Evolutionary conservation across 1,140 invertebrate species (phyloP).

Genomic region (Nautilus pompilius): DNA sequence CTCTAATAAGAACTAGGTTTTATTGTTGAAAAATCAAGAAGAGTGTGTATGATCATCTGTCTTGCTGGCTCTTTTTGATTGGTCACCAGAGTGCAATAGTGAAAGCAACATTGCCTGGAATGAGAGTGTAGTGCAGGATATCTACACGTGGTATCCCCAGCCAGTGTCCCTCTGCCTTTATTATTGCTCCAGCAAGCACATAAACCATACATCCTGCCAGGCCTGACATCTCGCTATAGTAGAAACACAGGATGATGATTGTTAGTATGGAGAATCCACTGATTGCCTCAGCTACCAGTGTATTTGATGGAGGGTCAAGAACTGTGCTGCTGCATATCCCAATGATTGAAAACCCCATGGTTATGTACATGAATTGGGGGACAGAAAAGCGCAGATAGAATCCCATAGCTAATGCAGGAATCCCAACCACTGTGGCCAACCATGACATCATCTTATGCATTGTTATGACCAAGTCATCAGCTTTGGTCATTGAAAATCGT

Average conservation of each 20-base stretch:
- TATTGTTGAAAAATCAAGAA: too few relatives aligned
- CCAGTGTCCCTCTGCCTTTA: conserved; percentile 22
- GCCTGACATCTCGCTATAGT: conserved; percentile 23
- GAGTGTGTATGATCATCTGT: too few relatives aligned
- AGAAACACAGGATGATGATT: conserved; percentile 19
- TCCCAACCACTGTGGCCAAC: conserved; percentile 24
- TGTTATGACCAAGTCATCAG: conserved; percentile 12
- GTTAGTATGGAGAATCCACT: conserved; percentile 32
- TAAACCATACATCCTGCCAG: conserved; percentile 24
- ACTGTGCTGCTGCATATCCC: conserved; percentile 15
- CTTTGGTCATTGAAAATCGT: conserved; percentile 21
- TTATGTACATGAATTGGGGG: conserved; percentile 19
- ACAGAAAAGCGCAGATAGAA: conserved; percentile 20
- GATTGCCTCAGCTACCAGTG: conserved; percentile 18
- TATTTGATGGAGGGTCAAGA: conserved; percentile 12
- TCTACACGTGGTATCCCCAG: conserved; percentile 29
- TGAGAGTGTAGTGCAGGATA: conserved; percentile 30
- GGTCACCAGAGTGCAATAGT: conserved; percentile 16
- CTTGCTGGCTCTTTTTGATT: too few relatives aligned
- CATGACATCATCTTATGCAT: conserved; percentile 26
- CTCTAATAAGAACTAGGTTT: too few relatives aligned
- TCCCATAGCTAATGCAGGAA: conserved; percentile 25
- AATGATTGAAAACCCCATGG: conserved; percentile 18
- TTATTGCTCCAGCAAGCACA: conserved; percentile 19
- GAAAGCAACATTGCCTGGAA: conserved; percentile 32